Evolutionary conservation across 2,888 invertebrate genomes (phyloP).

Genomic region (Hemaris fuciformis): DNA sequence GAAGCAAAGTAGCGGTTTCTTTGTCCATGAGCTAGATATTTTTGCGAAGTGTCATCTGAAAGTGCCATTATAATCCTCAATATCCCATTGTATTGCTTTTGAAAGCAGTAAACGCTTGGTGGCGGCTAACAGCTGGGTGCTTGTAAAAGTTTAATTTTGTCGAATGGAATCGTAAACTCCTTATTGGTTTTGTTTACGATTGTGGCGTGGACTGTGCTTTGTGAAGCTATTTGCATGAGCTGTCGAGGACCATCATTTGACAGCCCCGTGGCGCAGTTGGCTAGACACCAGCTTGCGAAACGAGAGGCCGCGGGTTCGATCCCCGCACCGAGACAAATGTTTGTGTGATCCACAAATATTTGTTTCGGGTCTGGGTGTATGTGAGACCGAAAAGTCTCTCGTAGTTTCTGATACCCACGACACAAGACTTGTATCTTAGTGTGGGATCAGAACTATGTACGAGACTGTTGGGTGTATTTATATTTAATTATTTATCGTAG

Average conservation of each 20-base stretch:
- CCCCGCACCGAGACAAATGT: no score
- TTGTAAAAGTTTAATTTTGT: constrained; percentile 76
- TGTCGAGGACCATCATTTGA: background rate
- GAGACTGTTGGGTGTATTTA: no score
- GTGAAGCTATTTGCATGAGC: constrained; percentile 2
- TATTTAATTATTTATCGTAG: no score
- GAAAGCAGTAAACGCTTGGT: constrained; percentile 45
- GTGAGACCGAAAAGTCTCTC: no score
- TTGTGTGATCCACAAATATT: background rate
- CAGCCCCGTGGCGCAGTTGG: no score
- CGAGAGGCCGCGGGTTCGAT: no score
- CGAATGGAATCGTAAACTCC: constrained; percentile 73
- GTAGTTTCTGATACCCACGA: no score
- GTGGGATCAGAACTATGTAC: no score
- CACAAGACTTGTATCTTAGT: no score
- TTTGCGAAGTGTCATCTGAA: constrained; percentile 17
- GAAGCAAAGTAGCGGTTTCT: background rate
- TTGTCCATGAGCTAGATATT: background rate
- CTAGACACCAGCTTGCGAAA: no score
- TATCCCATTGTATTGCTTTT: constrained; percentile 31
- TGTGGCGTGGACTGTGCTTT: constrained; percentile 41
- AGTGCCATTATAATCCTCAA: constrained; percentile 29
- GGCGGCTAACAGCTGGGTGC: constrained; percentile 63
- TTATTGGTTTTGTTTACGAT: constrained; percentile 75
- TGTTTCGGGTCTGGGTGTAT: no score